Evolutionary conservation across 2,113 vertebrate genomes (phyloP).

Genomic region (Equus quagga): DNA sequence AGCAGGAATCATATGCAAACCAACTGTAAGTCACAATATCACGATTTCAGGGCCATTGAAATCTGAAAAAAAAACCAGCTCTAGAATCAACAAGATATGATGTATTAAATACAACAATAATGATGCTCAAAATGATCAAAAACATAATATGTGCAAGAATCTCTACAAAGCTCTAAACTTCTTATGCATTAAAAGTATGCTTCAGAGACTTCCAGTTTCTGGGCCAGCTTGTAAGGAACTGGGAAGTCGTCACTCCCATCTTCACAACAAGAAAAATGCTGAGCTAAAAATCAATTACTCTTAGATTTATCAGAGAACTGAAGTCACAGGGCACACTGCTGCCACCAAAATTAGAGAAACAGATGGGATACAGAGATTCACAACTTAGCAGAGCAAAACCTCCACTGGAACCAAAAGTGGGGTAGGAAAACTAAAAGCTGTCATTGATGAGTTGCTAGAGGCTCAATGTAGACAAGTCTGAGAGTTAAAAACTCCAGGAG

Average conservation of each 20-base stretch:
- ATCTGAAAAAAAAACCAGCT: neutral
- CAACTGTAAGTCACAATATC: neutral
- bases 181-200: neutral
- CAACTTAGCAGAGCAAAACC: neutral
- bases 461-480: neutral
- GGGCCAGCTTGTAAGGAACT: neutral
- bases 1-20: neutral
- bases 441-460: neutral
- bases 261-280: neutral
- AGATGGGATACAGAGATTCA: neutral
- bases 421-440: neutral
- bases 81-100: neutral
- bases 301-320: neutral
- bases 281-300: neutral
- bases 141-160: neutral
- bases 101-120: neutral
- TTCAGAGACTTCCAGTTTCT: neutral
- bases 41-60: neutral
- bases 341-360: neutral
- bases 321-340: neutral
- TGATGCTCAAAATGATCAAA: neutral
- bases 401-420: fast-evolving
- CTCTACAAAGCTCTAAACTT: neutral
- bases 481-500: neutral
- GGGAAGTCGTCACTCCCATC: neutral